Evolutionary conservation across 2,888 invertebrate species (phyloP).

Genomic region (Syrista parreyssii): DNA sequence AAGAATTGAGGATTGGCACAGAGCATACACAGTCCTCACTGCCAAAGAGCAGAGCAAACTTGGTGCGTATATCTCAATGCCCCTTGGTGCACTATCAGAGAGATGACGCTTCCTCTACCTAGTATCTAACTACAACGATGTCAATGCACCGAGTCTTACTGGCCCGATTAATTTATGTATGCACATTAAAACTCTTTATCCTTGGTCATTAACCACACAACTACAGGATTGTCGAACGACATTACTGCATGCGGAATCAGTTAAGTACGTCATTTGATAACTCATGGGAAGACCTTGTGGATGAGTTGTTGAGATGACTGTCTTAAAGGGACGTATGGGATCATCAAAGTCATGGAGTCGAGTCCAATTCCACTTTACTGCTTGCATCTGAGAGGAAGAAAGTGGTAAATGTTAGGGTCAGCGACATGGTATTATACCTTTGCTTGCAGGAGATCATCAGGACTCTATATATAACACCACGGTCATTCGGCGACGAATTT

Average conservation of each 20-base stretch:
- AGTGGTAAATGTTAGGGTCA: neutral
- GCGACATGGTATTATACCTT: neutral
- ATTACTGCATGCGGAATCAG: neutral
- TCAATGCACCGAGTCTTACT: neutral
- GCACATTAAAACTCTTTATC: neutral
- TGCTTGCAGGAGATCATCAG: neutral
- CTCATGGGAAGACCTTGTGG: neutral
- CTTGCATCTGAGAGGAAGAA: neutral
- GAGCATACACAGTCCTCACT: neutral
- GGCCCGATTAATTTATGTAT: neutral
- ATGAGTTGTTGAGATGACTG: neutral
- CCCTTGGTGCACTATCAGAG: neutral
- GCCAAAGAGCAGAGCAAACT: neutral
- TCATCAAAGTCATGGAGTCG: neutral
- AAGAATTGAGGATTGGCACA: neutral
- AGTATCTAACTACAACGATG: neutral
- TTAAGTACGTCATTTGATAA: neutral
- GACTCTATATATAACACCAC: neutral
- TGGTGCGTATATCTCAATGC: neutral
- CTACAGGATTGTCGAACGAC: neutral
- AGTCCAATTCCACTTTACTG: neutral
- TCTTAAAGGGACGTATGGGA: neutral
- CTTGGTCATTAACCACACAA: neutral
- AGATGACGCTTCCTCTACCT: neutral
- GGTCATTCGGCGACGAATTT: conserved; percentile 6